Evolutionary conservation across 2,888 invertebrate species (phyloP).

Genomic region (Polydrusus tereticollis): DNA sequence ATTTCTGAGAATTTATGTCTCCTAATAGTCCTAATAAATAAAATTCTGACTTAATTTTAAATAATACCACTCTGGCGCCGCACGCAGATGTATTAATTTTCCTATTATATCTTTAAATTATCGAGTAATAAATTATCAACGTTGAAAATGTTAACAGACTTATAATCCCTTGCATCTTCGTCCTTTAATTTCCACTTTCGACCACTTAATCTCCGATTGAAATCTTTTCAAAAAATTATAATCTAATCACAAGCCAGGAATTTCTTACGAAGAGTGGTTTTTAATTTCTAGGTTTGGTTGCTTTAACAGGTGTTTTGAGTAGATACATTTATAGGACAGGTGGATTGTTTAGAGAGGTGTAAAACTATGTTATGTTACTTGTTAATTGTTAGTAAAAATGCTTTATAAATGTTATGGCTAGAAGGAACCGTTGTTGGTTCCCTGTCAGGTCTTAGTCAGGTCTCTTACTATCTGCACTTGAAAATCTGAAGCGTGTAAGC

Average conservation of each 20-base stretch:
- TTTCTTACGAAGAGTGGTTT: slow-evolving; percentile 32
- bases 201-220: slow-evolving; percentile 29
- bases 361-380: neutral
- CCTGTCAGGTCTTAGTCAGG: no score
- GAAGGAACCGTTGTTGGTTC: no score
- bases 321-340: slow-evolving; percentile 22
- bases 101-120: slow-evolving; percentile 32
- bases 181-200: slow-evolving; percentile 6
- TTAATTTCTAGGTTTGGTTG: slow-evolving; percentile 32
- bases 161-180: slow-evolving; percentile 22
- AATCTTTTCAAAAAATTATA: slow-evolving; percentile 34
- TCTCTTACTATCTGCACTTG: no score
- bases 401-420: no score
- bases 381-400: no score
- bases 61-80: neutral
- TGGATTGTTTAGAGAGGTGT: slow-evolving; percentile 13
- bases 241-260: slow-evolving; percentile 37
- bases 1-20: neutral
- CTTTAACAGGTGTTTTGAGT: slow-evolving; percentile 32
- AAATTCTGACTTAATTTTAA: slow-evolving; percentile 18
- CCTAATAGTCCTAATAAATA: slow-evolving; percentile 11
- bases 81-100: slow-evolving; percentile 32
- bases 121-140: slow-evolving; percentile 34
- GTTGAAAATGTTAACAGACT: slow-evolving; percentile 12
- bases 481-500: no score